phyloP scores from a whole-genome alignment of 1,140 invertebrate species.

The Conopomorpha cramerella region DNA sequence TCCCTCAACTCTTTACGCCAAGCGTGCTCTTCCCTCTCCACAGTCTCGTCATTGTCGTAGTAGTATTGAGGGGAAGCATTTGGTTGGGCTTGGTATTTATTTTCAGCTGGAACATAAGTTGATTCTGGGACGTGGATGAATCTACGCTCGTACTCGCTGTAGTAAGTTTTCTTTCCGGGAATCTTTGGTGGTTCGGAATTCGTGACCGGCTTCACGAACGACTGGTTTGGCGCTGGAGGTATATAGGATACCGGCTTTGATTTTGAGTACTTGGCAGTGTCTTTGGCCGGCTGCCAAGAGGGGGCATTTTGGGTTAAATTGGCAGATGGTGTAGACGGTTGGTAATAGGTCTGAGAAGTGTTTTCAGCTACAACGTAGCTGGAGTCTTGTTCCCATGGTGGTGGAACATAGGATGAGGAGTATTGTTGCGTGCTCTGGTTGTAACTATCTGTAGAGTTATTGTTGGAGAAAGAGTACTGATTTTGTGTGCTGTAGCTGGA shows the following conservation, averaged over 20 bases:
- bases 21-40: constrained; percentile 36
- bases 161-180: constrained; percentile 44
- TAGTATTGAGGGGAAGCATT: constrained; percentile 47
- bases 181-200: constrained; percentile 20
- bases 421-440: constrained; percentile 29
- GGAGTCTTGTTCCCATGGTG: constrained; percentile 48
- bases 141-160: constrained; percentile 48
- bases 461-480: constrained; percentile 23
- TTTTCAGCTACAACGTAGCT: constrained; percentile 20
- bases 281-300: constrained; percentile 20
- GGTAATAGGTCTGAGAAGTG: constrained; percentile 16
- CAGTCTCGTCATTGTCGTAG: constrained; percentile 42
- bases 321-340: constrained; percentile 16
- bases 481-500: constrained; percentile 14
- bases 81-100: constrained; percentile 37
- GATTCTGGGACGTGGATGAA: constrained; percentile 50
- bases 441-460: constrained; percentile 25
- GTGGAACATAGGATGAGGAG: constrained; percentile 43
- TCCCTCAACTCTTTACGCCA: constrained; percentile 55
- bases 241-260: constrained; percentile 31
- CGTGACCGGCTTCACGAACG: constrained; percentile 34
- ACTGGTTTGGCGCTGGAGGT: constrained; percentile 46
- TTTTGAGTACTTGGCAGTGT: constrained; percentile 31
- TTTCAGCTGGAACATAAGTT: constrained; percentile 38
- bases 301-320: constrained; percentile 12